Evolutionary conservation across 2,888 invertebrate genomes (phyloP), one percentile per base, ranked within the genome.

Genomic region (Drosophila paramelanica): DNA sequence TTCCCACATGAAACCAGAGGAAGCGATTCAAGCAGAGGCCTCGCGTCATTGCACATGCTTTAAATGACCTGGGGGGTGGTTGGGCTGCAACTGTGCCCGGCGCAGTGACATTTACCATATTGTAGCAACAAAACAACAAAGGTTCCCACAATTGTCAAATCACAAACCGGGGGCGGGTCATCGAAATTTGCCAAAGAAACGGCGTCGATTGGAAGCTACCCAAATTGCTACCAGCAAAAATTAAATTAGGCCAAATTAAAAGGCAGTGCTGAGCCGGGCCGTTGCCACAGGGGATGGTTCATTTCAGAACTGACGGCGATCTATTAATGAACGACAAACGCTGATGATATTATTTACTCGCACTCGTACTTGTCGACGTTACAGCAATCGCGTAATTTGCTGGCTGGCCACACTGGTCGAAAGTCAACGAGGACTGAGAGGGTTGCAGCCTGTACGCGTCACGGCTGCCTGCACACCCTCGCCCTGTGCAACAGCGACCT

Each of bases 121-220:
- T 89, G 86, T 53, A 52, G 50, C 64, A 72, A 71, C 64, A 73
- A 65, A 23, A 23, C 49, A 53, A 72, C 62, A 71, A 68, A 65
- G 72, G 71, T 87, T 88, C 88, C 88, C 88, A 88, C 88, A 88
- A 88, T 84, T 84, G 88, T 88, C 89, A 72, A 84, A 82, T 78
- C 87, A 78, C 73, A 79, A 78, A 62, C 25, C 25, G 20, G 1
- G 50, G 60, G 50, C 31, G 47, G 53, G 39, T 20, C 38, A 10
- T 13, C 1, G 11, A 39, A 39, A 59, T 46, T 65, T 42, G 46
- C 31, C n/a, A 27, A 43, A 4, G n/a, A 53, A 46, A 46, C 38
- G 50, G 39, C 45, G 49, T 62, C 77, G 75, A 62, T 64, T 71
- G 67, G 52, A 57, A 49, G 47, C 45, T 51, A 65, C 33, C 53